Evolutionary conservation across 1,140 invertebrate genomes (phyloP).

Genomic region (Lordiphosa collinella): DNA sequence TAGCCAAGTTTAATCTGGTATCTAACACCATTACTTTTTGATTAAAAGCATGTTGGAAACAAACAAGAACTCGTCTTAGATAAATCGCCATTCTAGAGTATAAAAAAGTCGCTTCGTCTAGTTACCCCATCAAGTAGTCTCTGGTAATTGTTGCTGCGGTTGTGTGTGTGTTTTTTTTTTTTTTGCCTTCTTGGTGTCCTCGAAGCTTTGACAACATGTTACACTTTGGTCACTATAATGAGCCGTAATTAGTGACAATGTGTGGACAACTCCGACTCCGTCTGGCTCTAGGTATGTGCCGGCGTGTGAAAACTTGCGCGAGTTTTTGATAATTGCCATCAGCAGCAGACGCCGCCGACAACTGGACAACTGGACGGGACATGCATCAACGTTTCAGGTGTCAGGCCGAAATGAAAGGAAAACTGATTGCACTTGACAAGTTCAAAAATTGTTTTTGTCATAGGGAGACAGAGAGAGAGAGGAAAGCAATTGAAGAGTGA

Average conservation of each 20-base stretch:
- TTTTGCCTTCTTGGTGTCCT: conserved; percentile 38
- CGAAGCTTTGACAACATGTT: conserved; percentile 68
- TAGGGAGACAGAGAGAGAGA: conserved; percentile 30
- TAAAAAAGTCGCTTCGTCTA: neutral
- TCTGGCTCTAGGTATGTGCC: conserved; percentile 24
- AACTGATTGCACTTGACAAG: conserved; percentile 75
- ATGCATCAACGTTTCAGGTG: conserved; percentile 64
- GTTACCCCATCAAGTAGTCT: conserved; percentile 14
- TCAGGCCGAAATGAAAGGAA: conserved; percentile 69
- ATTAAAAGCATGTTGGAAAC: neutral
- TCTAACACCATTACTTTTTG: no score
- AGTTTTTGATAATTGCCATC: conserved; percentile 70
- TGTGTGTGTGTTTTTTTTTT: conserved; percentile 26
- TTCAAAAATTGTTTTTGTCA: conserved; percentile 68
- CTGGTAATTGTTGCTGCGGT: conserved; percentile 54
- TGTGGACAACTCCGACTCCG: conserved; percentile 41
- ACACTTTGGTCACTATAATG: conserved; percentile 78
- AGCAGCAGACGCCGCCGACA: neutral
- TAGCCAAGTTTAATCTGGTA: no score
- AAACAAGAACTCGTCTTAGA: no score
- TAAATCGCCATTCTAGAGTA: neutral
- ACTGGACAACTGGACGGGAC: conserved; percentile 45
- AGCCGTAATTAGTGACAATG: conserved; percentile 73
- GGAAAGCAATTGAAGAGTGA: conserved; percentile 14
- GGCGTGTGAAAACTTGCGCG: conserved; percentile 73